Percentiles rank a stretch among this genome's conserved stretches.
phyloP scores from a whole-genome alignment of 2,888 invertebrate species.

The Nebria salina region DNA sequence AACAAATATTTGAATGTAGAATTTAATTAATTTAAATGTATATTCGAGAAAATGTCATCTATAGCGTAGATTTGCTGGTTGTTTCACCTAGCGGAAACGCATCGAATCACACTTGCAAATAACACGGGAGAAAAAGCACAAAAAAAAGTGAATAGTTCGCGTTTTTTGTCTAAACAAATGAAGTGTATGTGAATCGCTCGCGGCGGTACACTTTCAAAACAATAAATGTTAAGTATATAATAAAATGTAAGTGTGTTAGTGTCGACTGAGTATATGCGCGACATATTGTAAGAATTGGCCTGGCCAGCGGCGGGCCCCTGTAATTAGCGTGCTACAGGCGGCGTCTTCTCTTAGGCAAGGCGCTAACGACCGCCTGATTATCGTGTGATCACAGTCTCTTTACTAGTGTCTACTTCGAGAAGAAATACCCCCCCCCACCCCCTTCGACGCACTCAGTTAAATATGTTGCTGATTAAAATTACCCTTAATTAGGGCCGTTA shows the following conservation, averaged over 20 bases:
- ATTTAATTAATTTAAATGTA: too few species aligned
- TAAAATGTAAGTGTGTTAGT: constrained; percentile 17
- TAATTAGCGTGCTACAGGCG: constrained; percentile 34
- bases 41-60: too few species aligned
- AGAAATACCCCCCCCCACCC: not conserved
- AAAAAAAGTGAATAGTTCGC: not conserved
- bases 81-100: not conserved
- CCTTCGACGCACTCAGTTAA: constrained; percentile 11
- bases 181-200: constrained; percentile 9
- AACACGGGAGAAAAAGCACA: not conserved
- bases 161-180: constrained; percentile 13
- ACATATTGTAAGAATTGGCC: constrained; percentile 8
- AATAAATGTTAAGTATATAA: not conserved
- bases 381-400: constrained; percentile 43
- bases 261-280: constrained; percentile 5
- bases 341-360: constrained; percentile 34
- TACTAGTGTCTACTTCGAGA: not conserved
- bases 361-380: constrained; percentile 47
- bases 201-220: constrained; percentile 8
- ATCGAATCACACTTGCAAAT: not conserved
- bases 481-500: constrained; percentile 57
- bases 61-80: not conserved
- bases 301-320: constrained; percentile 30
- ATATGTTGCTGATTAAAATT: constrained; percentile 40
- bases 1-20: too few species aligned